Evolutionary conservation across 2,113 vertebrate species (phyloP).

Genomic region (Callipepla squamata): DNA sequence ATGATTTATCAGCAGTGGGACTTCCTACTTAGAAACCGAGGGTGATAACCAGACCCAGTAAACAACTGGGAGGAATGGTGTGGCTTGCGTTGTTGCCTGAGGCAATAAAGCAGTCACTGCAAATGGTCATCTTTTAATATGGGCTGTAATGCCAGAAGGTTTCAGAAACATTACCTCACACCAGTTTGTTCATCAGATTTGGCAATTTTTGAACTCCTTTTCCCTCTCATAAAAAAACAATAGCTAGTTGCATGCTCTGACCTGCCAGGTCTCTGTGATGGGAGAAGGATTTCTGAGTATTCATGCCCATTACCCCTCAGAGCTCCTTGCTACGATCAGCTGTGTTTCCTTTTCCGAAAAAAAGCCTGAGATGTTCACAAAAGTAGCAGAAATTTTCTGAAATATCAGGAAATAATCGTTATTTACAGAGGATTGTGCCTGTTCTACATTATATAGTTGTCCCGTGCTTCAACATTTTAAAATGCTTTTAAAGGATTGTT

Average conservation of each 20-base stretch:
- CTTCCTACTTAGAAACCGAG: background rate
- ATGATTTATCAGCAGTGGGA: background rate
- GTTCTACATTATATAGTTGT: background rate
- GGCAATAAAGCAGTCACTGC: background rate
- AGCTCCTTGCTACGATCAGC: background rate
- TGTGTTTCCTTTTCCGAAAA: background rate
- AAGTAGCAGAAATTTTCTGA: background rate
- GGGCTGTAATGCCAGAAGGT: background rate
- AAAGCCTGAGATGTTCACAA: background rate
- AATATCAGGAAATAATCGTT: background rate
- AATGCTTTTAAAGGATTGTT: background rate
- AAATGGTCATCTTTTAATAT: background rate
- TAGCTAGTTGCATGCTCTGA: accelerated
- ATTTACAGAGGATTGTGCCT: background rate
- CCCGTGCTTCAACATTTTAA: background rate
- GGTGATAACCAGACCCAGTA: background rate
- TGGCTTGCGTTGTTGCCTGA: background rate
- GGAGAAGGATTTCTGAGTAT: background rate
- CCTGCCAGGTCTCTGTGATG: background rate
- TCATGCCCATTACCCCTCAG: background rate
- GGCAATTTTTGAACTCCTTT: background rate
- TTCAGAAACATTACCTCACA: background rate
- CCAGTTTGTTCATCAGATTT: background rate
- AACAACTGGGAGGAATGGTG: background rate
- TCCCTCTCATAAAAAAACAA: background rate